phyloP scores from a whole-genome alignment of 1,140 invertebrate species.

The Arctopsyche grandis region DNA sequence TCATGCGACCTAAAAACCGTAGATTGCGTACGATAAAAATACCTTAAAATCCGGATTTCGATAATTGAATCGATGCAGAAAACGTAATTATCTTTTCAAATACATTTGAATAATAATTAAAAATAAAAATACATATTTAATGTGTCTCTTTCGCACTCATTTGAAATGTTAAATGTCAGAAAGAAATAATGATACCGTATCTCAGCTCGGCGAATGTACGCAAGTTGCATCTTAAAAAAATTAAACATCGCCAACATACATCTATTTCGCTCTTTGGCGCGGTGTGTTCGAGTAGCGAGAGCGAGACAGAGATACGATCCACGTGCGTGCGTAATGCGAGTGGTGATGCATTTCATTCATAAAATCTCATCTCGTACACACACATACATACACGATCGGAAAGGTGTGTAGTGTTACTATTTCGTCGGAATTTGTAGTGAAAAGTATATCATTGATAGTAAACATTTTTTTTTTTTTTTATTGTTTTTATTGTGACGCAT shows the following conservation, averaged over 20 bases:
- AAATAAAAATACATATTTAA: slow-evolving; percentile 1
- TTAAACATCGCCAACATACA: neutral
- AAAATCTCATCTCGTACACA: slow-evolving; percentile 45
- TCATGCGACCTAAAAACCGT: no score
- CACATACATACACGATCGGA: slow-evolving; percentile 26
- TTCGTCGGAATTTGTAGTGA: slow-evolving; percentile 45
- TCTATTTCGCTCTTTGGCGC: neutral
- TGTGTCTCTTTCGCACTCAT: slow-evolving; percentile 10
- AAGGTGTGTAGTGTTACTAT: slow-evolving; percentile 42
- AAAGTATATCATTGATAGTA: neutral
- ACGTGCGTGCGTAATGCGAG: slow-evolving; percentile 24
- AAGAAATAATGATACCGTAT: neutral
- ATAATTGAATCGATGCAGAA: neutral
- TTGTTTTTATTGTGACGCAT: neutral
- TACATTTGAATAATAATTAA: neutral
- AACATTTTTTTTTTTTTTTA: slow-evolving; percentile 6
- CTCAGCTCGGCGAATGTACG: neutral
- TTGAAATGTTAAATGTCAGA: neutral
- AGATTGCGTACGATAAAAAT: no score
- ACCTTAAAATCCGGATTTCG: no score
- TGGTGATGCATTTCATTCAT: slow-evolving; percentile 50
- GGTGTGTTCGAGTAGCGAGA: neutral
- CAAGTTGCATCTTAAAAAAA: neutral
- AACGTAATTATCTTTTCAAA: neutral
- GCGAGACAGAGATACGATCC: neutral